Conservation (phyloP, 2,888 invertebrate species). For the Chromoteleia sp. region DNA sequence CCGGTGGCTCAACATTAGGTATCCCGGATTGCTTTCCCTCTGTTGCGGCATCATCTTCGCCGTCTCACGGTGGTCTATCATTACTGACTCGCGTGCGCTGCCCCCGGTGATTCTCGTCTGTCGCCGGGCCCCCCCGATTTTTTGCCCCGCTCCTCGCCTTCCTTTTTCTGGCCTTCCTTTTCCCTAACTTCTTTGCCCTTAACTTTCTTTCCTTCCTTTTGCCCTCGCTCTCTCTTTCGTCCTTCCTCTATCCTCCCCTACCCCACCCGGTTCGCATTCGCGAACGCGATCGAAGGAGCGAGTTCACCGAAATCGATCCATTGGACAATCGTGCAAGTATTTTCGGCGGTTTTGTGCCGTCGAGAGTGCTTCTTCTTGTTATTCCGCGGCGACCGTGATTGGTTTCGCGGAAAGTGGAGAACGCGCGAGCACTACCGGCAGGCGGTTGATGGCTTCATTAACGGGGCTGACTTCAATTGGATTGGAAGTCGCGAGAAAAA, state of each 20-base stretch:
- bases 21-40: conserved; percentile 65
- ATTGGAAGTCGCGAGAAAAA: conserved; percentile 36
- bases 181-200: neutral
- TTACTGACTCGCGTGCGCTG: conserved; percentile 75
- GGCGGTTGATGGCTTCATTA: conserved; percentile 52
- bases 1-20: conserved; percentile 63
- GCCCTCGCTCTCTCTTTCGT: neutral
- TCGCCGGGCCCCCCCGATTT: conserved; percentile 52
- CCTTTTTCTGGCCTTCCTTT: neutral
- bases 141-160: conserved; percentile 21
- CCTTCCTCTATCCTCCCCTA: neutral
- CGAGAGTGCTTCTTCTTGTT: too few relatives aligned
- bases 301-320: conserved; percentile 27
- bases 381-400: conserved; percentile 33
- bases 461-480: conserved; percentile 11
- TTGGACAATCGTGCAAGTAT: conserved; percentile 25
- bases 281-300: conserved; percentile 7
- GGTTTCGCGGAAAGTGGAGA: conserved; percentile 44
- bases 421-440: neutral
- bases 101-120: conserved; percentile 74
- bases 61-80: conserved; percentile 73
- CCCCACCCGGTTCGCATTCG: too few relatives aligned
- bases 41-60: conserved; percentile 48
- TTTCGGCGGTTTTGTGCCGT: neutral
- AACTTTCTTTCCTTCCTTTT: neutral